Conservation (phyloP, 2,113 vertebrate species). For the Lepidothrix coronata region DNA sequence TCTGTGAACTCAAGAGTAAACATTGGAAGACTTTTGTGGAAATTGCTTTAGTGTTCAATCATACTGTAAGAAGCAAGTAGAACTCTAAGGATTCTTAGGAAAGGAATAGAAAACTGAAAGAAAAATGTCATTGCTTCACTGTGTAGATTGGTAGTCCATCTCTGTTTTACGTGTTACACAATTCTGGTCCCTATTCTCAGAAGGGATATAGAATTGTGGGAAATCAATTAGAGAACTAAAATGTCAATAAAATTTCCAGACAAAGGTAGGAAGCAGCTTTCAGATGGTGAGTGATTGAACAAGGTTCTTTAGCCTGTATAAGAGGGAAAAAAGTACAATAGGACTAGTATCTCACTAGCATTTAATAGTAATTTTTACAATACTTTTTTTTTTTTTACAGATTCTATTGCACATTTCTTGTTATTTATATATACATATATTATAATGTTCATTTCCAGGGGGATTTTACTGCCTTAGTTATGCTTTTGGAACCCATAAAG, state of each 20-base stretch:
- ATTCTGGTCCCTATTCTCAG: not conserved
- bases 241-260: not conserved
- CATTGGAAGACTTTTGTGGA: not conserved
- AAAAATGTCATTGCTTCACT: not conserved
- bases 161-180: not conserved
- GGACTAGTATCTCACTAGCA: not conserved
- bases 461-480: not conserved
- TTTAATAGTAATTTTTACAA: not conserved
- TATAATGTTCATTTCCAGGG: not conserved
- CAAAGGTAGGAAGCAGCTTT: not conserved
- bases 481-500: not conserved
- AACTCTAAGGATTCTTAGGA: not conserved
- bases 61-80: not conserved
- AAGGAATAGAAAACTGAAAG: not conserved
- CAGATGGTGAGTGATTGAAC: not conserved
- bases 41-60: not conserved
- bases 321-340: not conserved
- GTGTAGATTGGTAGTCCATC: not conserved
- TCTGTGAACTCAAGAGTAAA: not conserved
- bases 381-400: not conserved
- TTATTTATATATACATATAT: not conserved
- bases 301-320: not conserved
- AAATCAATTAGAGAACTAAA: not conserved
- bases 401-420: not conserved
- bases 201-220: not conserved